phyloP scores from a whole-genome alignment of 2,888 invertebrate genomes.

The Acanthococcus lagerstroemiae region DNA sequence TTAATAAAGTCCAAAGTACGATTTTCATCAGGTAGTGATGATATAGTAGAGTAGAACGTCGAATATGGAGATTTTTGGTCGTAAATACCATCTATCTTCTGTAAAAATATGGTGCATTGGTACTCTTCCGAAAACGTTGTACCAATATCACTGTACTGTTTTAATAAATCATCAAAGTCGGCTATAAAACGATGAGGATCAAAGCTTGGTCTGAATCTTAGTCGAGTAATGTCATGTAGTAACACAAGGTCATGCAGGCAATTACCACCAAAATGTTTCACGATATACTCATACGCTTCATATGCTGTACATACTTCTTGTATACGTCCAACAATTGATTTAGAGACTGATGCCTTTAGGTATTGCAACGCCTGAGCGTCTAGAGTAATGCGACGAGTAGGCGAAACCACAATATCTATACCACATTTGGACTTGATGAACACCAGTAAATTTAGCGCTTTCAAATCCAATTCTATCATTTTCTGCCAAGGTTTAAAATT shows the following conservation, averaged over 20 bases:
- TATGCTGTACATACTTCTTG: background rate
- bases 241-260: background rate
- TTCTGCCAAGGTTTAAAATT: background rate
- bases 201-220: background rate
- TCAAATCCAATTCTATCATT: background rate
- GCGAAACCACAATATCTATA: background rate
- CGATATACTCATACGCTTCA: background rate
- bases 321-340: background rate
- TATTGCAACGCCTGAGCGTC: background rate
- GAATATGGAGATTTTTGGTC: background rate
- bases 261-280: background rate
- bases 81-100: background rate
- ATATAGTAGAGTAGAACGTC: background rate
- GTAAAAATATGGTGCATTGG: background rate
- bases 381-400: background rate
- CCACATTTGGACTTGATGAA: background rate
- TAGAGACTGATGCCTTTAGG: background rate
- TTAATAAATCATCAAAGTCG: background rate
- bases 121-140: background rate
- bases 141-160: background rate
- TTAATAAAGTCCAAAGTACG: background rate
- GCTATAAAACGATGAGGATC: background rate
- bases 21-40: background rate
- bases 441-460: background rate
- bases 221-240: background rate